Conservation (phyloP, 1,140 invertebrate genomes). For the Lanistes nyassanus region DNA sequence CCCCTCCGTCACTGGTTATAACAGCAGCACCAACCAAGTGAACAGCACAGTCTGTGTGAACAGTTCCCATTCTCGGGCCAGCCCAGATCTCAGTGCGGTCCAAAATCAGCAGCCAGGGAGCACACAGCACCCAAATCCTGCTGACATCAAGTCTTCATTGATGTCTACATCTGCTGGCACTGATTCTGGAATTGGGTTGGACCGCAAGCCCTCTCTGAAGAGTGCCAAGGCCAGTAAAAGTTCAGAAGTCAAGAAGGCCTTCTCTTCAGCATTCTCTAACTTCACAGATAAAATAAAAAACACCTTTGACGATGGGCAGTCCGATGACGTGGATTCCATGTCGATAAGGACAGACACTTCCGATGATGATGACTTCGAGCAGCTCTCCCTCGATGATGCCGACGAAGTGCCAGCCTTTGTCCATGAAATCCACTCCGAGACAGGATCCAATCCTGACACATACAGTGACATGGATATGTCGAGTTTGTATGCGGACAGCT, state of each 20-base stretch:
- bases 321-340: conserved; percentile 61
- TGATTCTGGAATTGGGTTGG: conserved; percentile 40
- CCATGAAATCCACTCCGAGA: conserved; percentile 47
- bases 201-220: conserved; percentile 22
- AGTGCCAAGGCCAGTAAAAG: conserved; percentile 20
- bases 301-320: conserved; percentile 46
- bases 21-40: background rate
- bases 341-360: conserved; percentile 68
- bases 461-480: conserved; percentile 86
- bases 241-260: conserved; percentile 51
- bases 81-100: conserved; percentile 12
- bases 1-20: background rate
- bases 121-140: background rate
- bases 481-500: conserved; percentile 64
- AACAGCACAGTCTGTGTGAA: background rate
- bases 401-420: conserved; percentile 57
- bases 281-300: conserved; percentile 57
- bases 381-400: conserved; percentile 61
- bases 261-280: conserved; percentile 53
- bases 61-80: background rate
- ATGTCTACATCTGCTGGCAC: conserved; percentile 30
- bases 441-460: conserved; percentile 74
- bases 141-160: conserved; percentile 25
- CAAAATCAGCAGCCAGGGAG: conserved; percentile 9
- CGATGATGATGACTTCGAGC: conserved; percentile 68